Evolutionary conservation across 2,797 vertebrate genomes (phyloP).

Genomic region (Etheostoma nigrum): DNA sequence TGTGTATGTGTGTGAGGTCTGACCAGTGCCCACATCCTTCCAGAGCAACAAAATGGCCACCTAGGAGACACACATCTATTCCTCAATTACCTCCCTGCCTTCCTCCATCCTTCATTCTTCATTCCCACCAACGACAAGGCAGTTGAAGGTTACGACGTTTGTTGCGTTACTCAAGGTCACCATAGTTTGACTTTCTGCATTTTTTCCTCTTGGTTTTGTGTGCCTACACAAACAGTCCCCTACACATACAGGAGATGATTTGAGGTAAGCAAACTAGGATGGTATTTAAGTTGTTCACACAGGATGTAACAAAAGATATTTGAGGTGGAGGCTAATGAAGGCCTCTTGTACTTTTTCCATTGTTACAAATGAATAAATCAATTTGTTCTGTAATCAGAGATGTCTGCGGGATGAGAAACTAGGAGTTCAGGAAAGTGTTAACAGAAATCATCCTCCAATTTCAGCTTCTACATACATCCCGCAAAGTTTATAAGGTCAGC

Average conservation of each 20-base stretch:
- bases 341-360: slow-evolving; percentile 13
- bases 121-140: slow-evolving; percentile 58
- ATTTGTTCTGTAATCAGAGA: slow-evolving; percentile 18
- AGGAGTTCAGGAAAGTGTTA: slow-evolving; percentile 28
- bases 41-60: slow-evolving; percentile 74
- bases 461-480: slow-evolving; percentile 12
- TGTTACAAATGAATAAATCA: slow-evolving; percentile 52
- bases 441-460: slow-evolving; percentile 28
- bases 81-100: slow-evolving; percentile 61
- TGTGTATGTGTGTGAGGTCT: slow-evolving; percentile 75
- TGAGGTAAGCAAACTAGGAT: slow-evolving; percentile 67
- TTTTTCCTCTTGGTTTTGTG: slow-evolving; percentile 63
- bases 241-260: slow-evolving; percentile 57
- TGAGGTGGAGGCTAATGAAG: slow-evolving; percentile 22
- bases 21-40: slow-evolving; percentile 78
- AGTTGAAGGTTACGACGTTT: slow-evolving; percentile 59
- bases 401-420: slow-evolving; percentile 26
- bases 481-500: background rate
- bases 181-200: slow-evolving; percentile 64
- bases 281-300: slow-evolving; percentile 66
- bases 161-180: slow-evolving; percentile 46
- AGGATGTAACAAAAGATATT: slow-evolving; percentile 42
- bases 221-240: slow-evolving; percentile 56
- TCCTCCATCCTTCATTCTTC: slow-evolving; percentile 63
- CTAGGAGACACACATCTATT: slow-evolving; percentile 72